phyloP scores from a whole-genome alignment of 1,140 invertebrate species.

The Pseudachorutes palmiensis region DNA sequence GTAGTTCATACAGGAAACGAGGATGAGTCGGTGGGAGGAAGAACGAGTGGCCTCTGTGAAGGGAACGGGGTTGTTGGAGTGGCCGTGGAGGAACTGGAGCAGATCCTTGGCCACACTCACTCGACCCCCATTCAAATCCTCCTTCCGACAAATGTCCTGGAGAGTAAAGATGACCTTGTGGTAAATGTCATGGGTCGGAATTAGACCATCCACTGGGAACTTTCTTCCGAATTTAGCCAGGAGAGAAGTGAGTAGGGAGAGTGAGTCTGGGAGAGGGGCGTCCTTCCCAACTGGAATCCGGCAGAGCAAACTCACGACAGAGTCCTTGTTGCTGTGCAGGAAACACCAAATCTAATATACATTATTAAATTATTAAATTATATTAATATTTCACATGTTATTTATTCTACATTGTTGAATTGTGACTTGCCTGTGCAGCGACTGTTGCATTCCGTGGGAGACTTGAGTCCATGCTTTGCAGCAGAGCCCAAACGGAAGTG shows the following conservation, averaged over 20 bases:
- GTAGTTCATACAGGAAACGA: slow-evolving; percentile 1
- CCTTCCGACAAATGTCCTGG: slow-evolving; percentile 3
- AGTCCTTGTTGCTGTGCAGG: slow-evolving; percentile 13
- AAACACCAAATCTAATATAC: slow-evolving; percentile 33
- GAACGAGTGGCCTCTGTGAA: background rate
- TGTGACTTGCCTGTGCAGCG: slow-evolving; percentile 14
- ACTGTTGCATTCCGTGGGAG: slow-evolving; percentile 18
- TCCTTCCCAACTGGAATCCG: background rate
- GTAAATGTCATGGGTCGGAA: slow-evolving; percentile 10
- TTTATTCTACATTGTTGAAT: background rate
- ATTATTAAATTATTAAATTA: slow-evolving; percentile 8
- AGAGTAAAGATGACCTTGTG: slow-evolving; percentile 20
- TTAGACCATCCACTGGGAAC: slow-evolving; percentile 12
- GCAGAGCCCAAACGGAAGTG: slow-evolving; percentile 21
- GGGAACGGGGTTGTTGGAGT: slow-evolving; percentile 17
- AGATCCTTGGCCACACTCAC: slow-evolving; percentile 9
- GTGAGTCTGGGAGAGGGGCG: background rate
- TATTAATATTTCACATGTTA: background rate
- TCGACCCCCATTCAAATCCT: background rate
- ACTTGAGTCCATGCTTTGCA: slow-evolving; percentile 21
- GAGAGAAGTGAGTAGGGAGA: slow-evolving; percentile 25
- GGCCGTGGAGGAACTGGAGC: slow-evolving; percentile 20
- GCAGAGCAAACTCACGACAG: background rate
- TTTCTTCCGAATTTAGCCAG: slow-evolving; percentile 20
- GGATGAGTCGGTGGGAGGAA: background rate